Conservation (phyloP, 1,140 invertebrate genomes). For the Aphidius gifuensis region DNA sequence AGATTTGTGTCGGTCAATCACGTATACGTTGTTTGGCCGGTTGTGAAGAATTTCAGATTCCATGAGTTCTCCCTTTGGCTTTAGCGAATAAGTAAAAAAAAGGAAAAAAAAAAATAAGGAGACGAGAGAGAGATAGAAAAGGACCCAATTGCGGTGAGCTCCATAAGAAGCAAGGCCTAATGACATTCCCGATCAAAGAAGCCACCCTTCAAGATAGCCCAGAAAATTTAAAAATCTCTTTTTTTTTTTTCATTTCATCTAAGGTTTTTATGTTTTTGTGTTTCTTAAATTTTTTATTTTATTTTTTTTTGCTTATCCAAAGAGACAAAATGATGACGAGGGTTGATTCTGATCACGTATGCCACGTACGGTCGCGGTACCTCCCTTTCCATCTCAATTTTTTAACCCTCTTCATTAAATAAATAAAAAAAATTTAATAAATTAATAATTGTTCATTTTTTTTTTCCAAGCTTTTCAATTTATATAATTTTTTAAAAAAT, state of each 20-base stretch:
- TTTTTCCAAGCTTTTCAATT: no score
- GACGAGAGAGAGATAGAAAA: constrained; percentile 2
- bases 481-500: no score
- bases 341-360: constrained; percentile 50
- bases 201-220: constrained; percentile 41
- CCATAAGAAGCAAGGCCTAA: constrained; percentile 34
- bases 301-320: constrained; percentile 28
- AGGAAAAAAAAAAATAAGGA: constrained; percentile 8
- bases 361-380: constrained; percentile 25
- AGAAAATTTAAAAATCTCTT: constrained; percentile 50
- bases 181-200: constrained; percentile 47
- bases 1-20: constrained; percentile 17
- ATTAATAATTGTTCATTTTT: no score
- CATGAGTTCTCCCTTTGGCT: neutral
- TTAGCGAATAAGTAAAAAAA: constrained; percentile 10
- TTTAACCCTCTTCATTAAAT: neutral
- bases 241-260: constrained; percentile 12
- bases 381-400: neutral
- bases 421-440: constrained; percentile 1
- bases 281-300: constrained; percentile 8
- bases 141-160: constrained; percentile 24
- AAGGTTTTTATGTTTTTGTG: constrained; percentile 10
- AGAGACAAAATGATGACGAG: constrained; percentile 41
- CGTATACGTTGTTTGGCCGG: constrained; percentile 12
- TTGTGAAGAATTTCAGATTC: constrained; percentile 19